phyloP scores from a whole-genome alignment of 2,113 vertebrate species.

The Anguilla japonica region DNA sequence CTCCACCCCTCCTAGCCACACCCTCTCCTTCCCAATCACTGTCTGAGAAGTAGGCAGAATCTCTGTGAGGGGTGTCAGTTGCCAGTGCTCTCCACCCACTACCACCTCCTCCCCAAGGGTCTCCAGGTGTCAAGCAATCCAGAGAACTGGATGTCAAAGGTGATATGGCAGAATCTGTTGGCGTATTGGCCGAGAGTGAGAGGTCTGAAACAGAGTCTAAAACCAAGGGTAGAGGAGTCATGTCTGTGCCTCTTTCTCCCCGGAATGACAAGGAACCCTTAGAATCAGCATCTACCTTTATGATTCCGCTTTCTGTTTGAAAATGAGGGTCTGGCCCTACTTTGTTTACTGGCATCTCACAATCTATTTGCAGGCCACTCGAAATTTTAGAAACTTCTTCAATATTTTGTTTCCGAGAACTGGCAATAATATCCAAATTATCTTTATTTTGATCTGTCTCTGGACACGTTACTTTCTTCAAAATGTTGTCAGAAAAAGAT shows the following conservation, averaged over 20 bases:
- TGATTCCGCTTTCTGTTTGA: constrained; percentile 18
- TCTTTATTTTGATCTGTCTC: constrained; percentile 11
- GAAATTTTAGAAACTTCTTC: neutral
- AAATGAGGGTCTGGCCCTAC: neutral
- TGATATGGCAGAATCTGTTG: constrained; percentile 74
- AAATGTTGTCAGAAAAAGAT: neutral
- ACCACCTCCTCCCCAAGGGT: constrained; percentile 67
- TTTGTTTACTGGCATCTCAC: neutral
- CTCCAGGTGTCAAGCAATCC: constrained; percentile 73
- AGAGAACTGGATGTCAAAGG: constrained; percentile 70
- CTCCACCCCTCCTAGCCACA: constrained; percentile 59
- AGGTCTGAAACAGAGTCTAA: constrained; percentile 51
- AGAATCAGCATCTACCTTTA: constrained; percentile 15
- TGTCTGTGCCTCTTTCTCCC: constrained; percentile 25
- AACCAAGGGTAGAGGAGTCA: constrained; percentile 27
- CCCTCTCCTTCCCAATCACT: constrained; percentile 75
- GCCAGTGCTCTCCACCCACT: constrained; percentile 74
- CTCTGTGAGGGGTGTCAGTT: constrained; percentile 73
- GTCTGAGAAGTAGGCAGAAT: constrained; percentile 84
- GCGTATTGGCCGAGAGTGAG: constrained; percentile 63
- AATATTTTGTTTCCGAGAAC: neutral
- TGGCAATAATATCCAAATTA: constrained; percentile 5
- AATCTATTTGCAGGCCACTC: constrained; percentile 1
- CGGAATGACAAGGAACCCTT: constrained; percentile 22
- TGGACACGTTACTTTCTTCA: constrained; percentile 12